Evolutionary conservation across 1,140 invertebrate species (phyloP).

Genomic region (Thalassaphorura encarpata): DNA sequence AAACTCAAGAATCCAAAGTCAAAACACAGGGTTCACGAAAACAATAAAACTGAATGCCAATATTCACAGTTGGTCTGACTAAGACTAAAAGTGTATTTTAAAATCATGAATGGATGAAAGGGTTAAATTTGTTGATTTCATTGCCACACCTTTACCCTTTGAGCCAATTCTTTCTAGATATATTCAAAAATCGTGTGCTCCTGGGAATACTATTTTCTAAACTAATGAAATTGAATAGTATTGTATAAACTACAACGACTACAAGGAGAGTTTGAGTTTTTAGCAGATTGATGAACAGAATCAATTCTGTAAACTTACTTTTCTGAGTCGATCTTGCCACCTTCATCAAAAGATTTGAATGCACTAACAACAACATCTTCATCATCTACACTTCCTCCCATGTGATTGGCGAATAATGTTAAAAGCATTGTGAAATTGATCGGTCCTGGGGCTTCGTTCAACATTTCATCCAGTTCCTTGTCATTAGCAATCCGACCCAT

Average conservation of each 20-base stretch:
- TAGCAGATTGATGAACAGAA: not conserved
- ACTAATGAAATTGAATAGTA: not conserved
- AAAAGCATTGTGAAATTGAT: conserved; percentile 93
- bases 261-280: too few species aligned
- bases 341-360: conserved; percentile 89
- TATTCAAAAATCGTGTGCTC: too few species aligned
- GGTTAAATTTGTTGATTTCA: too few species aligned
- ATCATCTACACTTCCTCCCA: conserved; percentile 44
- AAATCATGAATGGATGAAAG: too few species aligned
- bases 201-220: too few species aligned
- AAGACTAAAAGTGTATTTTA: not conserved
- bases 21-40: too few species aligned
- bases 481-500: conserved; percentile 81
- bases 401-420: conserved; percentile 80
- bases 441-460: conserved; percentile 77
- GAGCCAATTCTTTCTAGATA: too few species aligned
- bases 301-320: conserved; percentile 43
- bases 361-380: conserved; percentile 70
- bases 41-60: conserved; percentile 37
- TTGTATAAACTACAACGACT: not conserved
- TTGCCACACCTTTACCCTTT: too few species aligned
- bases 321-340: conserved; percentile 74
- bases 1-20: too few species aligned
- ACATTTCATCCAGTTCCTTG: conserved; percentile 84
- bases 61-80: conserved; percentile 78